These are phyloP conservation scores for Herminia tarsipennalis DNA, from an alignment of 2,888 invertebrate species.

Conservation along the genomic window DNA sequence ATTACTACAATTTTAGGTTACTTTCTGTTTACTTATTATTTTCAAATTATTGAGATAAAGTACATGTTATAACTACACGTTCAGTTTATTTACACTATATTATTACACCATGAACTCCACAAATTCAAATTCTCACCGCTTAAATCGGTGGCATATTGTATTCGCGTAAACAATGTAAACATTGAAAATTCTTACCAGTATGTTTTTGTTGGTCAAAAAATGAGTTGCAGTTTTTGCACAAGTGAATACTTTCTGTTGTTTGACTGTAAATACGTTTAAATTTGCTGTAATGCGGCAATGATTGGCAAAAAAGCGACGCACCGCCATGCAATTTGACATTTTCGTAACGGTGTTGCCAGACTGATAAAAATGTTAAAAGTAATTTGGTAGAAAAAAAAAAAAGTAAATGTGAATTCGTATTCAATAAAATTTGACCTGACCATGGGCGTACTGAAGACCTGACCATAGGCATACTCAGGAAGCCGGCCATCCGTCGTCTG, in stretches of 20 bases:
- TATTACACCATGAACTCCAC: constrained; percentile 5
- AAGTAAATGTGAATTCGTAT: too few species aligned
- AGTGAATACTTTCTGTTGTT: constrained; percentile 42
- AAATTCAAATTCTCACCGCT: constrained; percentile 33
- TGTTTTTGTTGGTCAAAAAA: constrained; percentile 29
- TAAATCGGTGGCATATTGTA: constrained; percentile 25
- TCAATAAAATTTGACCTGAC: too few species aligned
- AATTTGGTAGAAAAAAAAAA: neutral
- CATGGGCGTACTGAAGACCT: too few species aligned
- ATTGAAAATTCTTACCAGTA: constrained; percentile 43
- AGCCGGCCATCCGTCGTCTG: too few species aligned
- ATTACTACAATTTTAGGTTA: constrained; percentile 34
- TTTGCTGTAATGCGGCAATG: constrained; percentile 74
- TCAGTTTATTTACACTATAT: constrained; percentile 12
- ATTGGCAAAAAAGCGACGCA: constrained; percentile 81
- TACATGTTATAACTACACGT: neutral
- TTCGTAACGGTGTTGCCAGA: constrained; percentile 29
- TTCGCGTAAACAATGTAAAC: constrained; percentile 26
- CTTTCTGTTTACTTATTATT: constrained; percentile 3
- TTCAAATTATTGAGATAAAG: constrained; percentile 20
- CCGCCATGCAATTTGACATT: constrained; percentile 76
- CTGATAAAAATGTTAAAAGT: too few species aligned
- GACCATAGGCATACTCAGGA: too few species aligned
- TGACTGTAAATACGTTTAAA: constrained; percentile 60
- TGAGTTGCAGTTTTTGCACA: constrained; percentile 28